Evolutionary conservation across 2,888 invertebrate species (phyloP).

Genomic region (Allophyes oxyacanthae): DNA sequence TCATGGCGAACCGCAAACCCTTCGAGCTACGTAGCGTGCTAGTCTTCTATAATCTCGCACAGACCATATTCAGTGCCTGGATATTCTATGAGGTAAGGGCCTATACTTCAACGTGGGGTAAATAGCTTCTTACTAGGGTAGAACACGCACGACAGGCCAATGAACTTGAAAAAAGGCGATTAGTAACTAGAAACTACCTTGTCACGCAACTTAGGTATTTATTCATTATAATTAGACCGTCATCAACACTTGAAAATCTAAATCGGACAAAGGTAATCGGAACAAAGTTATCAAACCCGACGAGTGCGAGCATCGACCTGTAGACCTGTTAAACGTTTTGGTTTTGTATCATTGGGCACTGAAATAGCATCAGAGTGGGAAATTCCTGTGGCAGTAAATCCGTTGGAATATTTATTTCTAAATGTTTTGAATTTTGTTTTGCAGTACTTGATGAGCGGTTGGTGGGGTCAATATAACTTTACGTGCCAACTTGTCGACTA

Average conservation of each 20-base stretch:
- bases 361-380: no score
- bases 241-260: slow-evolving; percentile 13
- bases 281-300: slow-evolving; percentile 2
- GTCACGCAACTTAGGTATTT: slow-evolving; percentile 32
- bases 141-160: slow-evolving; percentile 41
- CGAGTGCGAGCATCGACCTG: slow-evolving; percentile 3
- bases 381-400: slow-evolving; percentile 1
- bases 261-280: neutral
- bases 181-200: slow-evolving; percentile 20
- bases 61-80: slow-evolving; percentile 97
- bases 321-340: slow-evolving; percentile 3
- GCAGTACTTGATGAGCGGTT: slow-evolving; percentile 92
- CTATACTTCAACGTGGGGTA: slow-evolving; percentile 10
- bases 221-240: slow-evolving; percentile 5
- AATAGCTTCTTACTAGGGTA: slow-evolving; percentile 24
- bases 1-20: slow-evolving; percentile 97
- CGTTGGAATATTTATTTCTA: neutral
- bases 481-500: slow-evolving; percentile 97
- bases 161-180: slow-evolving; percentile 35
- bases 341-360: neutral
- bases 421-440: slow-evolving; percentile 17
- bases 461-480: slow-evolving; percentile 95
- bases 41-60: slow-evolving; percentile 96
- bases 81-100: slow-evolving; percentile 95
- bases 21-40: slow-evolving; percentile 94